Conservation (phyloP, 2,113 vertebrate genomes). For the Tamias sibiricus region DNA sequence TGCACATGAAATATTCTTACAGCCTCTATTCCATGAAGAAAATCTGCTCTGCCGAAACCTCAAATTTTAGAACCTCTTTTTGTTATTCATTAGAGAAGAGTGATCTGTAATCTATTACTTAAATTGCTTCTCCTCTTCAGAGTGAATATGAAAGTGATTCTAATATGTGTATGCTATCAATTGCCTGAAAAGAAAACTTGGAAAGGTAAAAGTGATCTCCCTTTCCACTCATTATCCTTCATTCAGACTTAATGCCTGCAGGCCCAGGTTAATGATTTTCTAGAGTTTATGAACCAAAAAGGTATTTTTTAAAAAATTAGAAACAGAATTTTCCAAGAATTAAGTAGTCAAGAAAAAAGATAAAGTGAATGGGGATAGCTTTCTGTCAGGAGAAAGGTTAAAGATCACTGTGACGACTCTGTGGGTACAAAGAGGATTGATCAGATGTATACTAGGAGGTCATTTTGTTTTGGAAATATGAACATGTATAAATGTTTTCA, state of each 20-base stretch:
- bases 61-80: conserved; percentile 17
- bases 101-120: not conserved
- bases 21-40: not conserved
- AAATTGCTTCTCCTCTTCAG: not conserved
- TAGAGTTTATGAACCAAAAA: conserved; percentile 57
- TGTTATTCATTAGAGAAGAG: not conserved
- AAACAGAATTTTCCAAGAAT: conserved; percentile 41
- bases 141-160: not conserved
- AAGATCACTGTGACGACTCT: not conserved
- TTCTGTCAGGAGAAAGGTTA: not conserved
- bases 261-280: conserved; percentile 62
- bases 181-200: conserved; percentile 56
- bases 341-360: not conserved
- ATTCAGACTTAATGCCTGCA: conserved; percentile 45
- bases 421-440: not conserved
- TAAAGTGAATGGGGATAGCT: not conserved
- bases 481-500: not conserved
- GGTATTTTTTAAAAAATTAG: not conserved
- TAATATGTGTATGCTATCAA: not conserved
- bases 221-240: not conserved
- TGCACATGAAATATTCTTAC: conserved; percentile 14
- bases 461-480: conserved; percentile 23
- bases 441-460: not conserved
- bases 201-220: conserved; percentile 55
- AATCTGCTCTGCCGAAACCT: not conserved